phyloP scores from a whole-genome alignment of 2,888 invertebrate species.

The Cryptosula pallasiana region DNA sequence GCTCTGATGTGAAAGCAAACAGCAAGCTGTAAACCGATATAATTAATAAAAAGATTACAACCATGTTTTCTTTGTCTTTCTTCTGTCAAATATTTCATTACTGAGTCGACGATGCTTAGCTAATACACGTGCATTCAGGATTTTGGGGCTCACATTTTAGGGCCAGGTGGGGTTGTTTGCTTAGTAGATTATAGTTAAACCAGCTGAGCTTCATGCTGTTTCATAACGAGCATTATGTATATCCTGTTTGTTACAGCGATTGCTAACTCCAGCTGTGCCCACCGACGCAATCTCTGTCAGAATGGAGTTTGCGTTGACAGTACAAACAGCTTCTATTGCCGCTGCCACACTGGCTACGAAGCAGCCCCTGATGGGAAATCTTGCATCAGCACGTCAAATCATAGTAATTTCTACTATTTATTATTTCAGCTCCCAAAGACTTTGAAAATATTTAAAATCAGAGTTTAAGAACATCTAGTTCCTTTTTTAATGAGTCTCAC shows the following conservation, averaged over 20 bases:
- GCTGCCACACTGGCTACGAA: conserved; percentile 65
- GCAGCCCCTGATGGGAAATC: background rate
- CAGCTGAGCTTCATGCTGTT: too few species aligned
- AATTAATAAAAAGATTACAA: background rate
- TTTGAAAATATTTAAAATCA: too few species aligned
- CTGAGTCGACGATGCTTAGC: background rate
- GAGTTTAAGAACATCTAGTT: too few species aligned
- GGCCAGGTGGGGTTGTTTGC: too few species aligned
- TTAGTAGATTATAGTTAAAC: too few species aligned
- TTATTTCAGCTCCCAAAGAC: too few species aligned
- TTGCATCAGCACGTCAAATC: background rate
- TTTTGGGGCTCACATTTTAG: too few species aligned
- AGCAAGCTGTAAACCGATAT: conserved; percentile 16
- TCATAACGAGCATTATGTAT: too few species aligned
- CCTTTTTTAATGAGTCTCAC: too few species aligned
- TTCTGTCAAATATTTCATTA: background rate
- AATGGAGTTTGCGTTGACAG: conserved; percentile 74
- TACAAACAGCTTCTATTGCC: conserved; percentile 73
- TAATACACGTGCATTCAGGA: too few species aligned
- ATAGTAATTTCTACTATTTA: too few species aligned
- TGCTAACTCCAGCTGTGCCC: background rate
- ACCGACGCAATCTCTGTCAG: conserved; percentile 43
- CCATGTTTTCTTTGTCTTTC: background rate
- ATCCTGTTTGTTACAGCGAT: too few species aligned
- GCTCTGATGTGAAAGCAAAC: background rate